These are phyloP conservation scores for Knipowitschia caucasica DNA, from an alignment of 2,797 vertebrate genomes.

Conservation along the genomic window DNA sequence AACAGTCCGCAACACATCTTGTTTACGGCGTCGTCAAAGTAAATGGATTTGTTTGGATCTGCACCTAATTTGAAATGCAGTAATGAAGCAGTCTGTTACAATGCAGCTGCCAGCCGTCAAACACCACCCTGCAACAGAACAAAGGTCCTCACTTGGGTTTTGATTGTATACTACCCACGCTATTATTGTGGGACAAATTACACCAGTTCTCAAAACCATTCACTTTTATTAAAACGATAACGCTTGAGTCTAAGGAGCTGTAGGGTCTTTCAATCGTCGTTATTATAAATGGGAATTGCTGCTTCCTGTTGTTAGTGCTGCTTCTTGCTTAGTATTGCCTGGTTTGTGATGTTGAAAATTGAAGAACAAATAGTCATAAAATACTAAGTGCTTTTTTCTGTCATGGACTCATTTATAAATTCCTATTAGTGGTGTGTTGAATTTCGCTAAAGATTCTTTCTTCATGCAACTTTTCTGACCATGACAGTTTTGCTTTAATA, in stretches of 20 bases:
- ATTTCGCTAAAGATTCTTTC: too few species aligned
- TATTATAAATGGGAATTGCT: constrained; percentile 18
- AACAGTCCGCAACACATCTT: constrained; percentile 69
- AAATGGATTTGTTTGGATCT: constrained; percentile 73
- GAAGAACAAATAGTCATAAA: too few species aligned
- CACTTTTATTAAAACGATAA: constrained; percentile 39
- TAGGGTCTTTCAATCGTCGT: constrained; percentile 21
- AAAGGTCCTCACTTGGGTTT: constrained; percentile 35
- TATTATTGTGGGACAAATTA: constrained; percentile 48
- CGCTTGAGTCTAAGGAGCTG: not conserved
- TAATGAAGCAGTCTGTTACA: constrained; percentile 69
- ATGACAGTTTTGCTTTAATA: not conserved
- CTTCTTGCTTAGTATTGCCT: not conserved
- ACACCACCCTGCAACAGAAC: constrained; percentile 34
- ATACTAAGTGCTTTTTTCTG: too few species aligned
- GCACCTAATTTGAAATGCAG: constrained; percentile 70
- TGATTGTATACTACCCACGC: constrained; percentile 41
- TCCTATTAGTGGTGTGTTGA: not conserved
- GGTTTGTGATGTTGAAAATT: too few species aligned
- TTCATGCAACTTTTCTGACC: too few species aligned
- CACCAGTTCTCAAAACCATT: constrained; percentile 39
- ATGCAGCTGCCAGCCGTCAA: constrained; percentile 52
- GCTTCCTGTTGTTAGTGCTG: constrained; percentile 21
- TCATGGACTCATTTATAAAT: not conserved
- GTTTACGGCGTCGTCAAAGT: constrained; percentile 67